A percentile compares a stretch with the other conserved stretches of the same genome.
Evolutionary conservation across 1,140 invertebrate genomes (phyloP).

Genomic region (Mycetomoellerius zeteki): DNA sequence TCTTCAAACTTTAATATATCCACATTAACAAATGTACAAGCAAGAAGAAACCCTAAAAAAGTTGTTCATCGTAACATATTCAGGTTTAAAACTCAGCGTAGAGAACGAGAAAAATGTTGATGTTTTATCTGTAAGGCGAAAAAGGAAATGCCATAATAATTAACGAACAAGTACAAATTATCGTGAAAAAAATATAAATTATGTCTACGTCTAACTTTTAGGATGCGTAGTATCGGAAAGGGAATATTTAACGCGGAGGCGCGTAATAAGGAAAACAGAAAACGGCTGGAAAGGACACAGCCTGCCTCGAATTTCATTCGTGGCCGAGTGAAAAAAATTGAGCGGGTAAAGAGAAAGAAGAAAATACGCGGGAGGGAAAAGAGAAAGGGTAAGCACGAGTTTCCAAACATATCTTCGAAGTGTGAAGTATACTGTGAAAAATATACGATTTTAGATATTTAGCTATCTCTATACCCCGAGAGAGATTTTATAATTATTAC

Average conservation of each 20-base stretch:
- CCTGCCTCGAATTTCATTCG: constrained; percentile 27
- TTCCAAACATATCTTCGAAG: constrained; percentile 83
- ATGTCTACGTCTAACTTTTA: constrained; percentile 82
- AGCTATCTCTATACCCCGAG: constrained; percentile 74
- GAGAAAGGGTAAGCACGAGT: constrained; percentile 29
- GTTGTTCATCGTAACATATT: constrained; percentile 84
- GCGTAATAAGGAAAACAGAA: constrained; percentile 48
- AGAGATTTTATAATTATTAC: constrained; percentile 73
- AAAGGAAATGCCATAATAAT: constrained; percentile 85
- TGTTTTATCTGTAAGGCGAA: constrained; percentile 78
- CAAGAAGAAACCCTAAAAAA: constrained; percentile 79
- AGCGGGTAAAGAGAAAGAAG: neutral
- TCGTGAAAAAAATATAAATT: constrained; percentile 79
- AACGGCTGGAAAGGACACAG: neutral
- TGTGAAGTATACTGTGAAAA: constrained; percentile 84
- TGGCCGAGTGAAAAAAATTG: neutral
- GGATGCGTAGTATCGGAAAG: constrained; percentile 74
- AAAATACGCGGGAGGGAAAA: neutral
- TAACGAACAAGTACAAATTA: constrained; percentile 87
- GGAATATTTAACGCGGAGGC: constrained; percentile 74
- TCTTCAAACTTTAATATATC: constrained; percentile 70
- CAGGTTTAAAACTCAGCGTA: constrained; percentile 83
- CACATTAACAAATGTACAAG: constrained; percentile 80
- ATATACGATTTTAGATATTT: constrained; percentile 85
- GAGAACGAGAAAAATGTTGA: constrained; percentile 77